phyloP scores from a whole-genome alignment of 2,797 vertebrate species.

The Echiichthys vipera region DNA sequence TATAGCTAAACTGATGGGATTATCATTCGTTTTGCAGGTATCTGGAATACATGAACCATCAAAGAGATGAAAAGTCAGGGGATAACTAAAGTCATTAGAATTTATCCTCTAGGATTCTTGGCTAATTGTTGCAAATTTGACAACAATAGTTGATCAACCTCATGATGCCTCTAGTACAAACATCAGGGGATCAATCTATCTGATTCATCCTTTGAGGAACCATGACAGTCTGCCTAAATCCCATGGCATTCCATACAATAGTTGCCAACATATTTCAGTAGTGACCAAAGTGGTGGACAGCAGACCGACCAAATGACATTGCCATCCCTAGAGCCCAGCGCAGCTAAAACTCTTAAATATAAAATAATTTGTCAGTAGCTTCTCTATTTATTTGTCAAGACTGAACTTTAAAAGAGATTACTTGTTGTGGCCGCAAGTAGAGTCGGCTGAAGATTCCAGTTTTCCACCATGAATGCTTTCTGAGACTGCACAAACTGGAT shows the following conservation, averaged over 20 bases:
- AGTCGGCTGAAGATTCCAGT: constrained; percentile 8
- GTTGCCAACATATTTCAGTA: constrained; percentile 6
- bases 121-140: background rate
- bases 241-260: background rate
- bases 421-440: constrained; percentile 11
- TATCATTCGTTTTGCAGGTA: background rate
- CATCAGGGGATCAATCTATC: background rate
- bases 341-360: background rate
- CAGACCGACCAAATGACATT: background rate
- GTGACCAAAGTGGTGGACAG: background rate
- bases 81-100: background rate
- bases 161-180: background rate
- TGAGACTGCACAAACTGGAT: background rate
- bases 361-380: background rate
- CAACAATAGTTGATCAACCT: background rate
- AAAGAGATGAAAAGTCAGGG: background rate
- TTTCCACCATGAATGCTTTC: background rate
- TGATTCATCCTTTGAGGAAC: background rate
- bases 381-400: constrained; percentile 6
- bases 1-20: background rate
- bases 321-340: background rate
- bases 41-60: background rate
- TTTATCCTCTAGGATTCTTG: background rate
- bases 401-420: constrained; percentile 8
- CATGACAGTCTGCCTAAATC: background rate